Evolutionary conservation across 1,140 invertebrate species (phyloP).

Genomic region (Theocolax elegans): DNA sequence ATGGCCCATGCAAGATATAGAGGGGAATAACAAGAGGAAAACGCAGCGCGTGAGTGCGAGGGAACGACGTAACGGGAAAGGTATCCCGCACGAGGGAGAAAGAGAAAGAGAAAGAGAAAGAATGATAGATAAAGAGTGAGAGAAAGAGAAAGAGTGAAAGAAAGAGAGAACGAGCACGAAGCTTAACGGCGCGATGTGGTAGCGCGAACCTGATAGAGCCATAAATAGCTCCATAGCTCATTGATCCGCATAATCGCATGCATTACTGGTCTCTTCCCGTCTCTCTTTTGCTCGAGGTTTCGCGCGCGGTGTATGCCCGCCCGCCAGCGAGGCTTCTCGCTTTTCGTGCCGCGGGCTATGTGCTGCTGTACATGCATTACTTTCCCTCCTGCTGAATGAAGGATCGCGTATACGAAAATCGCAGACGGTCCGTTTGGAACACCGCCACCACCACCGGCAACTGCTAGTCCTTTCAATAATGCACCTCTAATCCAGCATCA

Average conservation of each 20-base stretch:
- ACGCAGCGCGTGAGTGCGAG: neutral
- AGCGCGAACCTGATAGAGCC: conserved; percentile 58
- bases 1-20: neutral
- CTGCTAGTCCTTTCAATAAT: conserved; percentile 21
- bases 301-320: conserved; percentile 14
- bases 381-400: conserved; percentile 48
- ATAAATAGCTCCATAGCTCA: conserved; percentile 65
- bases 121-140: neutral
- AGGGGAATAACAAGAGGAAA: too few species aligned
- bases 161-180: conserved; percentile 6
- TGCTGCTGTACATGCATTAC: conserved; percentile 54
- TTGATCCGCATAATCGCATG: conserved; percentile 66
- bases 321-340: conserved; percentile 48
- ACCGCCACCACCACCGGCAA: neutral
- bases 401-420: conserved; percentile 35
- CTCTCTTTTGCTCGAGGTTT: conserved; percentile 27
- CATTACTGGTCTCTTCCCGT: conserved; percentile 54
- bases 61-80: neutral
- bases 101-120: neutral
- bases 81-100: neutral
- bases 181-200: conserved; percentile 46
- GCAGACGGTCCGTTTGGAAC: neutral
- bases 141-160: neutral
- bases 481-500: conserved; percentile 8
- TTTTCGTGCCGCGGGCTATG: conserved; percentile 53